A percentile compares a stretch with the other conserved stretches of the same genome.
Conservation (phyloP, 2,888 invertebrate species). For the Boloria selene region DNA sequence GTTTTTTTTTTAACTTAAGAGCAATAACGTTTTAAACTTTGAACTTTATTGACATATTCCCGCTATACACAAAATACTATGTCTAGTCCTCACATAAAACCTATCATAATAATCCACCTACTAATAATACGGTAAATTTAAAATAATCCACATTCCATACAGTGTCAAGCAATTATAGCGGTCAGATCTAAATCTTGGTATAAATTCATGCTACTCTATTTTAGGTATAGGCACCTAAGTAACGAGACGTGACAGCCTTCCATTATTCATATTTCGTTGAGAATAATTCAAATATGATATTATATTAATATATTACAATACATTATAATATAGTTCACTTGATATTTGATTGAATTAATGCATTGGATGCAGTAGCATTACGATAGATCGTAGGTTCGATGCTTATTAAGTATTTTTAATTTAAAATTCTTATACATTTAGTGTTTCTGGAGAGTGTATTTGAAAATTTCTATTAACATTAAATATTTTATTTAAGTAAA, state of each 20-base stretch:
- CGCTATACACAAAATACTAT: too few species aligned
- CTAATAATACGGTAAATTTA: neutral
- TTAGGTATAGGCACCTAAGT: conserved; percentile 35
- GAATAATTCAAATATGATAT: conserved; percentile 41
- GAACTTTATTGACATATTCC: too few species aligned
- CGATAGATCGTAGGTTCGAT: too few species aligned
- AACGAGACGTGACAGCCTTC: conserved; percentile 40
- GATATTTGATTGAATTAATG: neutral
- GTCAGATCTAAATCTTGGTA: conserved; percentile 27
- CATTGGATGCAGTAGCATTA: neutral
- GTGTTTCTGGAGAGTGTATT: too few species aligned
- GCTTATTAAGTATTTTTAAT: too few species aligned
- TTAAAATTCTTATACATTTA: too few species aligned
- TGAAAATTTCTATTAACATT: too few species aligned
- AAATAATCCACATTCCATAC: neutral
- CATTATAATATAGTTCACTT: conserved; percentile 35
- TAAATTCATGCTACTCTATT: conserved; percentile 31
- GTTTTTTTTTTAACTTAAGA: too few species aligned
- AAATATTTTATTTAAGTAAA: too few species aligned
- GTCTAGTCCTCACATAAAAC: too few species aligned
- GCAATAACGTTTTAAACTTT: too few species aligned
- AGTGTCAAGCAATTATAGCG: conserved; percentile 30
- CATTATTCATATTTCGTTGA: conserved; percentile 44
- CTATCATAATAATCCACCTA: too few species aligned
- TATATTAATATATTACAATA: conserved; percentile 35